Evolutionary conservation across 92 coral and sea anemone genomes (phyloP), one percentile per base, ranked within the genome.

Genomic region (Diadumene lineata): DNA sequence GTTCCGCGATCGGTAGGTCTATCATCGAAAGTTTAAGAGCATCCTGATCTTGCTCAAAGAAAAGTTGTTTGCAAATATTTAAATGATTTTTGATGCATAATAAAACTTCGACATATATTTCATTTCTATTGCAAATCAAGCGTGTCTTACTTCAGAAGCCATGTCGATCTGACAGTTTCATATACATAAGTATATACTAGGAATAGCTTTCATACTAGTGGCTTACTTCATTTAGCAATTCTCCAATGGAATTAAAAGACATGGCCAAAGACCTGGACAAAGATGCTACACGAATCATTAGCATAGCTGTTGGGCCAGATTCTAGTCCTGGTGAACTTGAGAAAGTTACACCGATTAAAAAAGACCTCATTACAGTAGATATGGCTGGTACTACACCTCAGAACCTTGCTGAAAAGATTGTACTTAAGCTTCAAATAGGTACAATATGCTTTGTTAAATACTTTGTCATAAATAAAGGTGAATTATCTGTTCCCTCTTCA

Each of bases 291-390:
- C 79, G 85, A 44, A 86, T 80, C 4, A 72, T 86, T 43, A 82
- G 66, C 38, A 82, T 90, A 32, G 84, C 79, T 56, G 57, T 90
- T 56, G 96, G 91, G 21, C 77, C 88, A 28, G 88, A 79, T 23
- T 82, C 76, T 8, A 76, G 80, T 33, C 74, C 80, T 64, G 69
- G 79, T 53, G 70, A 75, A 48, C 46, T 81, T 32, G 67, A 75
- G 68, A 68, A 53, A 55, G 58, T 86, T 29, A 70, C 86, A 55
- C 86, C 90, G 38, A 79, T 66, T 0, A 81, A 73, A 74, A 77
- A 84, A 56, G 79, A 76, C 46, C 24, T 84, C 34, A 23, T 73
- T 19, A 43, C 38, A 32, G 58, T 74, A 32, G 81, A 79, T 60
- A 71, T 76, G 17, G 25, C 38, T 1, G 75, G 26, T 29, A 56